Base-by-base conservation (phyloP, 2,888 invertebrate species). In the Apoda limacodes region DNA sequence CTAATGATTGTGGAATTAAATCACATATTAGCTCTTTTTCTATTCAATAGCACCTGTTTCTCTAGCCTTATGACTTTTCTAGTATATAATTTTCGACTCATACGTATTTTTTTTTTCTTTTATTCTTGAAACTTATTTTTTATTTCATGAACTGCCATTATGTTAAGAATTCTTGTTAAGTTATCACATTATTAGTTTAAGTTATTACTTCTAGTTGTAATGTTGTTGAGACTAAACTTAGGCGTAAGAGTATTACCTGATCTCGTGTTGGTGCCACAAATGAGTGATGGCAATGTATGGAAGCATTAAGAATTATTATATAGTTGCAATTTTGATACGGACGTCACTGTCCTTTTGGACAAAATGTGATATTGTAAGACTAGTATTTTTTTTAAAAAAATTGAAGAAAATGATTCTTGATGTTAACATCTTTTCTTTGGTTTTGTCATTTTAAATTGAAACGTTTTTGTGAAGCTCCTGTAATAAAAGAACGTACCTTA, bases 271-370 rank as follows among this genome's bases (percentile, higher is more conserved):
- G 61, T 66, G 71, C 70, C 72, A 63, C 72, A 63, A 63, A 56
- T 55, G 55, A 46, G 57, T 55, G 55, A 46, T 60, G 74, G 74
- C 68, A 17, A 17, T 17, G 55, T 66, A 65, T 76, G 74, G 71
- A 76, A 78, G 69, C 80, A 80, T 80, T 65, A 78, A 80, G 80
- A 80, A 78, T 78, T 70, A 74, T 76, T 72, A 48, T 69, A 72
- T 64, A 68, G 69, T 71, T 75, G 67, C 61, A 58, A 68, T 68
- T 68, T 70, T 69, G 70, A 69, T 67, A 74, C 41, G 74, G 78
- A 76, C 75, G 74, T 78, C 76, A 76, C 75, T 75, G 78, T 76
- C 76, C 63, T 57, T 47, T 17, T 48, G 65, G 75, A 76, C 71
- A 68, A 76, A 75, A 75, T 80, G 80, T 78, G 80, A 80, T 78